phyloP scores from a whole-genome alignment of 2,888 invertebrate species.

The Oxyscelio sp. region DNA sequence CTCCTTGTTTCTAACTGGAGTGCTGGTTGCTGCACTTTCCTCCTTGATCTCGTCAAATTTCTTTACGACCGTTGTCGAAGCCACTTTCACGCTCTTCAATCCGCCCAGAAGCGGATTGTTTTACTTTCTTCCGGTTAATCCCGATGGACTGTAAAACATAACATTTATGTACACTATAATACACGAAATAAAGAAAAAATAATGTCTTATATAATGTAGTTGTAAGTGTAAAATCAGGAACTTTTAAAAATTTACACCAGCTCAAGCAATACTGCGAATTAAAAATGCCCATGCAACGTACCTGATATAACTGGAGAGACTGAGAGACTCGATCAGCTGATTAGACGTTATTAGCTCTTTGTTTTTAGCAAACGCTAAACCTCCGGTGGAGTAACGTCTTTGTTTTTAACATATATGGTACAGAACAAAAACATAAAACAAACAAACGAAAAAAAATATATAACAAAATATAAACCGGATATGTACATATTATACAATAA shows the following conservation, averaged over 20 bases:
- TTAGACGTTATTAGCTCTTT: slow-evolving; percentile 85
- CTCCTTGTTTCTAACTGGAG: slow-evolving; percentile 92
- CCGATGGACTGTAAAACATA: slow-evolving; percentile 91
- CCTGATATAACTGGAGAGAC: slow-evolving; percentile 87
- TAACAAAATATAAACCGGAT: slow-evolving; percentile 36
- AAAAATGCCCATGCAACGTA: slow-evolving; percentile 74
- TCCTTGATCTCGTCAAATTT: slow-evolving; percentile 97
- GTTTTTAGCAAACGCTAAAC: slow-evolving; percentile 86
- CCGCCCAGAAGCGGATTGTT: slow-evolving; percentile 96
- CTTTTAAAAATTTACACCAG: slow-evolving; percentile 1
- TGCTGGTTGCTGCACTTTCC: slow-evolving; percentile 96
- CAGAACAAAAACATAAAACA: slow-evolving; percentile 74
- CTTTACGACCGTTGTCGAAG: slow-evolving; percentile 95
- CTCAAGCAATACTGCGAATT: neutral
- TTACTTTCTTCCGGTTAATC: slow-evolving; percentile 95
- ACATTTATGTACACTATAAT: no score
- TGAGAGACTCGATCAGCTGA: slow-evolving; percentile 86
- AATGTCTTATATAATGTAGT: no score
- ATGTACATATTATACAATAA: neutral
- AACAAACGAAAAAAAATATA: slow-evolving; percentile 71
- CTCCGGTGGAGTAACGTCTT: slow-evolving; percentile 86
- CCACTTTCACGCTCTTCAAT: slow-evolving; percentile 95
- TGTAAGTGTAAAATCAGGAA: no score
- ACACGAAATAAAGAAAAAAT: no score
- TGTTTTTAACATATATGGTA: slow-evolving; percentile 68